phyloP scores from a whole-genome alignment of 1,140 invertebrate genomes.

The Planococcus citri region DNA sequence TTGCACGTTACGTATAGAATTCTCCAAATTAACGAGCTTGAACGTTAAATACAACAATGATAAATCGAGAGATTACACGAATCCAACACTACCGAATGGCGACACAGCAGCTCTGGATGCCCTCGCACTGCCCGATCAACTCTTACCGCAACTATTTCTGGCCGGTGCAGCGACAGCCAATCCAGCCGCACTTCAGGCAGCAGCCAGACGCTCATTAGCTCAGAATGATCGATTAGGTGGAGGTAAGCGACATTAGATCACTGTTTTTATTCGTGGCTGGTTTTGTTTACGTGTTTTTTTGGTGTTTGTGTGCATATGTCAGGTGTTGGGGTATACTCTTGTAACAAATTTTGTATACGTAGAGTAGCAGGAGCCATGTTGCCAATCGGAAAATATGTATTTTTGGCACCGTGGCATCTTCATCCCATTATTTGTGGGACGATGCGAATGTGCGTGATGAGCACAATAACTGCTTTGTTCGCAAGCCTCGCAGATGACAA shows the following conservation, averaged over 20 bases:
- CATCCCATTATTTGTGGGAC: too few relatives aligned
- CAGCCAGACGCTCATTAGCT: constrained; percentile 30
- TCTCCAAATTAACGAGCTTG: constrained; percentile 91
- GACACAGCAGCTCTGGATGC: constrained; percentile 46
- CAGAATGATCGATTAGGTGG: neutral
- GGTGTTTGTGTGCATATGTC: too few relatives aligned
- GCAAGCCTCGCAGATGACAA: neutral
- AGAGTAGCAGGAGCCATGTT: too few relatives aligned
- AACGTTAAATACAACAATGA: constrained; percentile 99
- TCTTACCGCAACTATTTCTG: constrained; percentile 50
- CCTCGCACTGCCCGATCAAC: constrained; percentile 37
- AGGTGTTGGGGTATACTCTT: too few relatives aligned
- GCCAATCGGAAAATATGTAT: too few relatives aligned
- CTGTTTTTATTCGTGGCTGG: neutral
- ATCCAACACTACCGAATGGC: constrained; percentile 88
- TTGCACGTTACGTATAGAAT: constrained; percentile 98
- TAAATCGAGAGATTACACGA: constrained; percentile 97
- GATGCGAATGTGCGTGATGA: neutral
- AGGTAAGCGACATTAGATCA: constrained; percentile 5
- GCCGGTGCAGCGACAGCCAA: constrained; percentile 49
- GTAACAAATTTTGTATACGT: too few relatives aligned
- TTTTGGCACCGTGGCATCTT: too few relatives aligned
- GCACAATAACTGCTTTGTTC: neutral
- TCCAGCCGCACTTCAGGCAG: constrained; percentile 24
- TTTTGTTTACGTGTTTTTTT: too few relatives aligned